These are phyloP conservation scores for Upupa epops DNA, from an alignment of 2,113 vertebrate genomes.

Conservation along the genomic window DNA sequence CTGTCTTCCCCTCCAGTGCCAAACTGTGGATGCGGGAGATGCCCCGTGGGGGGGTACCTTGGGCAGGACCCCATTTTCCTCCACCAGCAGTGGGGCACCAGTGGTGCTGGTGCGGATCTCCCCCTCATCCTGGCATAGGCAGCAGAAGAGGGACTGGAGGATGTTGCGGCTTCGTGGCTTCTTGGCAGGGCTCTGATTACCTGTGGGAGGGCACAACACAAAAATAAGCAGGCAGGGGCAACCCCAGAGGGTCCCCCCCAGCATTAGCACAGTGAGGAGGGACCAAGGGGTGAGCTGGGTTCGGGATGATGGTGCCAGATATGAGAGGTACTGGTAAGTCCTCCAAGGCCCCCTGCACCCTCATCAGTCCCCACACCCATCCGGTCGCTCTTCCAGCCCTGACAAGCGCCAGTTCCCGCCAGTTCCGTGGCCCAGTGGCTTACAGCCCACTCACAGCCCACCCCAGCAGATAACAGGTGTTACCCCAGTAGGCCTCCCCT, in stretches of 20 bases:
- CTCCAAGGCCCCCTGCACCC: fast-evolving
- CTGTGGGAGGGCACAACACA: not conserved
- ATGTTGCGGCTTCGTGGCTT: constrained; percentile 79
- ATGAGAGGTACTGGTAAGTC: too few species aligned
- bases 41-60: constrained; percentile 67
- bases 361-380: not conserved
- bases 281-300: not conserved
- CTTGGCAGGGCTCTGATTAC: constrained; percentile 64
- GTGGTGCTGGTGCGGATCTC: constrained; percentile 73
- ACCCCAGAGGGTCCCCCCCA: too few species aligned
- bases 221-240: too few species aligned
- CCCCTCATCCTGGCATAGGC: constrained; percentile 76
- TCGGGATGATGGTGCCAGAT: not conserved
- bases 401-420: not conserved
- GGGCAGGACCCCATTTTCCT: constrained; percentile 78
- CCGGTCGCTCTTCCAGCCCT: not conserved
- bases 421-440: fast-evolving
- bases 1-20: fast-evolving
- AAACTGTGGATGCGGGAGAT: too few species aligned
- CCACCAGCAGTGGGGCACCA: constrained; percentile 71
- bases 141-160: constrained; percentile 80
- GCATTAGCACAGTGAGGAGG: fast-evolving
- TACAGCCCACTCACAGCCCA: not conserved
- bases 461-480: too few species aligned
- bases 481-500: too few species aligned